phyloP scores from a whole-genome alignment of 2,888 invertebrate genomes.

The Rhagium mordax region DNA sequence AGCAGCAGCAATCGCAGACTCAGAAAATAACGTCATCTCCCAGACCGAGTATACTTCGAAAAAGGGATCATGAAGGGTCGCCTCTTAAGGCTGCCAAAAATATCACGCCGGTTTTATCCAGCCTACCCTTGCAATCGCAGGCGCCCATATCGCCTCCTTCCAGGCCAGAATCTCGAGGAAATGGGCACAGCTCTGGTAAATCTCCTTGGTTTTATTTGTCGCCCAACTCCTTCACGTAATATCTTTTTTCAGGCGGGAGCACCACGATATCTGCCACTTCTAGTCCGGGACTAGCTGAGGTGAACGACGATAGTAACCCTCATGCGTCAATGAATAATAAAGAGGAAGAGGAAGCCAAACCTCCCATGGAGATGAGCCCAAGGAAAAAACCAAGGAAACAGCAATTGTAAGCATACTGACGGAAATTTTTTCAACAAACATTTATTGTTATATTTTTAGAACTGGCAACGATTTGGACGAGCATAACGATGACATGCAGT shows the following conservation, averaged over 20 bases:
- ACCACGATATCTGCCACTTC: slow-evolving; percentile 92
- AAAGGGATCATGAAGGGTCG: slow-evolving; percentile 86
- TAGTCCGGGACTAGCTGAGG: slow-evolving; percentile 81
- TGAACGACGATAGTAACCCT: slow-evolving; percentile 71
- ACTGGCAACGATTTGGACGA: slow-evolving; percentile 74
- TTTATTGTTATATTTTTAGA: slow-evolving; percentile 64
- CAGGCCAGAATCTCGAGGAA: slow-evolving; percentile 68
- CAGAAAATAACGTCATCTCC: slow-evolving; percentile 73
- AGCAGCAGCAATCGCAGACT: slow-evolving; percentile 48
- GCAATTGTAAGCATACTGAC: slow-evolving; percentile 78
- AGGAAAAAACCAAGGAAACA: slow-evolving; percentile 95
- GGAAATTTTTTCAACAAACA: neutral
- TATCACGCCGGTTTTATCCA: slow-evolving; percentile 70
- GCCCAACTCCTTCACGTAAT: too few relatives aligned
- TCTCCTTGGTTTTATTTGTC: too few relatives aligned
- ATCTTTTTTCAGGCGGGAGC: slow-evolving; percentile 74
- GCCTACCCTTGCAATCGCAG: slow-evolving; percentile 57
- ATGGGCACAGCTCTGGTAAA: slow-evolving; percentile 67
- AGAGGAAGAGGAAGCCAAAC: slow-evolving; percentile 68
- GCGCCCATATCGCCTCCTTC: slow-evolving; percentile 67
- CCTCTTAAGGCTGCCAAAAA: slow-evolving; percentile 79
- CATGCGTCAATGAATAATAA: slow-evolving; percentile 62
- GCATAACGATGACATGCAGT: slow-evolving; percentile 76
- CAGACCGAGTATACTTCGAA: slow-evolving; percentile 88
- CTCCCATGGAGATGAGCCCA: slow-evolving; percentile 80